These are phyloP conservation scores for Styela plicata DNA, from an alignment of 23 tunicate genomes.

Conservation along the genomic window DNA sequence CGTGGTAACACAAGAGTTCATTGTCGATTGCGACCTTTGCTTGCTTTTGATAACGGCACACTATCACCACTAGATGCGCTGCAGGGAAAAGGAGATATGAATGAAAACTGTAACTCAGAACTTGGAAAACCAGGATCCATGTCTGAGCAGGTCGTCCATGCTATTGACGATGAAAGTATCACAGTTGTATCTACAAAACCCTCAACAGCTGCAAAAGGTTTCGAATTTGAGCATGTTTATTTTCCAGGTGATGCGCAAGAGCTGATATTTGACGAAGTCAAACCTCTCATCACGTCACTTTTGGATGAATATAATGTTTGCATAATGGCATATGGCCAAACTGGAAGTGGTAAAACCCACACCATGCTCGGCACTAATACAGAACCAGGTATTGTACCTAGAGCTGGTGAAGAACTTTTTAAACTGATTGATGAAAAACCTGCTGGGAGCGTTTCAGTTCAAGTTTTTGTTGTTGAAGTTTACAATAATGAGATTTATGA, in stretches of 20 bases:
- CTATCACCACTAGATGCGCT: background rate
- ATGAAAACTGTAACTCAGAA: background rate
- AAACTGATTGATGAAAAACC: too few relatives aligned
- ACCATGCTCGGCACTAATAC: constrained; percentile 53
- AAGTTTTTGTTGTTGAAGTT: too few relatives aligned
- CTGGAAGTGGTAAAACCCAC: constrained; percentile 78
- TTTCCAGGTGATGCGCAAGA: constrained; percentile 37
- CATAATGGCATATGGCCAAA: constrained; percentile 78
- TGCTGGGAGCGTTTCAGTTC: too few relatives aligned
- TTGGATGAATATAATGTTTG: constrained; percentile 72
- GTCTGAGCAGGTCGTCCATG: constrained; percentile 30
- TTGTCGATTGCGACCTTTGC: constrained; percentile 56
- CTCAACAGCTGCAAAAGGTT: constrained; percentile 2
- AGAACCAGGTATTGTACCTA: constrained; percentile 57
- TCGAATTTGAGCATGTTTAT: constrained; percentile 57
- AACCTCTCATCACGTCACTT: constrained; percentile 56
- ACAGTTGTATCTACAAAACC: constrained; percentile 38
- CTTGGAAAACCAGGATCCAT: constrained; percentile 4
- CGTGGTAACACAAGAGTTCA: constrained; percentile 75
- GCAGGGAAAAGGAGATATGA: background rate
- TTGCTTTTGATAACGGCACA: constrained; percentile 29
- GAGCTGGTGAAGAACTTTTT: constrained; percentile 47
- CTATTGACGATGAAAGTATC: constrained; percentile 45
- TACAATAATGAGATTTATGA: too few relatives aligned
- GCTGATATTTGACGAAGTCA: constrained; percentile 43